Evolutionary conservation across 2,797 vertebrate species (phyloP).

Genomic region (Chaunax sp.): DNA sequence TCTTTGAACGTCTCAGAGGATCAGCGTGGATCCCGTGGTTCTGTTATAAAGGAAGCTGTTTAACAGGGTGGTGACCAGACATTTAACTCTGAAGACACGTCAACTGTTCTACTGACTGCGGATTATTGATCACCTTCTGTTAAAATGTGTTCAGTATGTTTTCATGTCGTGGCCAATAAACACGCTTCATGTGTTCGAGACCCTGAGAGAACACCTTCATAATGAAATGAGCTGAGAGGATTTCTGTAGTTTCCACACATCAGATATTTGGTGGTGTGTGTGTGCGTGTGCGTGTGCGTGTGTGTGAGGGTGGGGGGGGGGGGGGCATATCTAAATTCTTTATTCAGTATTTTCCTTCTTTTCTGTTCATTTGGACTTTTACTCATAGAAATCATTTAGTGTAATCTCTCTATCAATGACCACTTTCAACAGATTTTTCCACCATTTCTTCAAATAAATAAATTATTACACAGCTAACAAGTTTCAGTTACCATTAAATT

Average conservation of each 20-base stretch:
- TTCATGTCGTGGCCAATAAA: slow-evolving; percentile 19
- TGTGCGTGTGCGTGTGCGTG: too few species aligned
- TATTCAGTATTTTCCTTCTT: not conserved
- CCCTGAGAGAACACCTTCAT: slow-evolving; percentile 51
- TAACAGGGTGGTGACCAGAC: too few species aligned
- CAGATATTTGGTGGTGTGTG: not conserved
- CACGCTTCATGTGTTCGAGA: slow-evolving; percentile 43
- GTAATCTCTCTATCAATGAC: not conserved
- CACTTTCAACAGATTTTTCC: too few species aligned
- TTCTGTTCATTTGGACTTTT: not conserved
- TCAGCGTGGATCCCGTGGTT: not conserved
- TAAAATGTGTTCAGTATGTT: slow-evolving; percentile 40
- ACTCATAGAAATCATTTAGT: too few species aligned
- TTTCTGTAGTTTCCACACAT: not conserved
- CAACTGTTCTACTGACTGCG: slow-evolving; percentile 66
- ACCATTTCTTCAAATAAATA: too few species aligned
- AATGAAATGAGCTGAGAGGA: slow-evolving; percentile 22
- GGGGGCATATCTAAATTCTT: not conserved
- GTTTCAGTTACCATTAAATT: not conserved
- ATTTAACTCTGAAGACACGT: slow-evolving; percentile 70
- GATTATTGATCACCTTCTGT: slow-evolving; percentile 65
- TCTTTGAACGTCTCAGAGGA: slow-evolving; percentile 29
- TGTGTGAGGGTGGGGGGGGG: too few species aligned
- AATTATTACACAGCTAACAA: too few species aligned
- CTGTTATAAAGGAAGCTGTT: too few species aligned